Evolutionary conservation across 2,113 vertebrate genomes (phyloP).

Genomic region (Saguinus imperator): DNA sequence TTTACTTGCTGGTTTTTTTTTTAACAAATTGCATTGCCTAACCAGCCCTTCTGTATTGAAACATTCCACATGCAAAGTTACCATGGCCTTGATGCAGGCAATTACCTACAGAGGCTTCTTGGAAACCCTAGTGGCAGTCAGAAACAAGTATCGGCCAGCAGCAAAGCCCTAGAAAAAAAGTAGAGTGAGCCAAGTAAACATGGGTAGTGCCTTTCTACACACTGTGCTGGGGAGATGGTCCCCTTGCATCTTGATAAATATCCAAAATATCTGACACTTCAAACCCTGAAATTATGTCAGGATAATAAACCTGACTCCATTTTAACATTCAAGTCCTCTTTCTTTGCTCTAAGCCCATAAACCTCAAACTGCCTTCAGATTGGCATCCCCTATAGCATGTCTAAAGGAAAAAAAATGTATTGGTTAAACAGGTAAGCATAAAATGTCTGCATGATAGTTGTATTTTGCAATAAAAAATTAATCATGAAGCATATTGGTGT

Average conservation of each 20-base stretch:
- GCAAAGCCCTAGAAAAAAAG: constrained; percentile 4
- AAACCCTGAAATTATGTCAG: constrained; percentile 16
- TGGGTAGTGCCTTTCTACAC: background rate
- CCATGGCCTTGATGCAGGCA: background rate
- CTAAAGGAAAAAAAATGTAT: constrained; percentile 26
- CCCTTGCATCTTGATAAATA: background rate
- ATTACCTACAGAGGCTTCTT: background rate
- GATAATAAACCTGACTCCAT: constrained; percentile 3
- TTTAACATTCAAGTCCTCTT: constrained; percentile 32
- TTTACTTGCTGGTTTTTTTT: background rate
- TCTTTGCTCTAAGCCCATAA: constrained; percentile 45
- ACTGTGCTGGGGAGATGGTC: background rate
- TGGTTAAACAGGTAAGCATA: background rate
- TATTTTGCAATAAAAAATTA: constrained; percentile 35
- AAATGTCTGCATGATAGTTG: background rate
- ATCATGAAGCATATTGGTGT: background rate
- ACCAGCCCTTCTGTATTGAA: constrained; percentile 20
- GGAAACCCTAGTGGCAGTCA: background rate
- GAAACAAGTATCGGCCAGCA: background rate
- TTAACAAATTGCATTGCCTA: constrained; percentile 13
- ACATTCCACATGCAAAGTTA: background rate
- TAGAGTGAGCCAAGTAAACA: background rate
- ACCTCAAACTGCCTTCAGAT: constrained; percentile 7
- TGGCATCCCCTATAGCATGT: background rate
- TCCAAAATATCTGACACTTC: background rate